Evolutionary conservation across 2,797 vertebrate species (phyloP).

Genomic region (Sebastes cheni): DNA sequence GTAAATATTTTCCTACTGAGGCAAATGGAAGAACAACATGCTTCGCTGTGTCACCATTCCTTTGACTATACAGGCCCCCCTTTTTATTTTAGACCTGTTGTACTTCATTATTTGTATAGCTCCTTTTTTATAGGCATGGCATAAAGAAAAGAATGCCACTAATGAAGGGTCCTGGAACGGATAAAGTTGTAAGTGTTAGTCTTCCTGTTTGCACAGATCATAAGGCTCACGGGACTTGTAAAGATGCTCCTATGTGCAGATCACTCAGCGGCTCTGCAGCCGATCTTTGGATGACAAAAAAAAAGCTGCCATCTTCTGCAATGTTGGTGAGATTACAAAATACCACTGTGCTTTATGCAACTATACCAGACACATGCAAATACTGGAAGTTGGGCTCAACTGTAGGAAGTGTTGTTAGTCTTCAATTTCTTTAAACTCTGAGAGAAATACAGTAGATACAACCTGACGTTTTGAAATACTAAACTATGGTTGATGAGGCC

Average conservation of each 20-base stretch:
- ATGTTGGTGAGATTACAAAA: conserved; percentile 8
- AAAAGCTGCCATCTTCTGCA: neutral
- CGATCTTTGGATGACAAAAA: neutral
- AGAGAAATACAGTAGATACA: neutral
- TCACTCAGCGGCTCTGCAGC: neutral
- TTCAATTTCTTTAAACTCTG: neutral
- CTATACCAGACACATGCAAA: neutral
- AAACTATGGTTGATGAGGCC: neutral
- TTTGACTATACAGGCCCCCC: conserved; percentile 11
- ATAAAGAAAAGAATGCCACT: conserved; percentile 39
- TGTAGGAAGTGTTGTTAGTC: neutral
- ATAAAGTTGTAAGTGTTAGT: conserved; percentile 1
- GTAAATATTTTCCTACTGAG: neutral
- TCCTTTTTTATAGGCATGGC: conserved; percentile 64
- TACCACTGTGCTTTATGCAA: conserved; percentile 11
- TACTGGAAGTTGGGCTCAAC: neutral
- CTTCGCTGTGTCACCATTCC: conserved; percentile 7
- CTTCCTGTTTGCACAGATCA: conserved; percentile 39
- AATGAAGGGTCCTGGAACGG: conserved; percentile 15
- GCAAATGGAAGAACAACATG: conserved; percentile 6
- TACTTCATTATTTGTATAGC: conserved; percentile 51
- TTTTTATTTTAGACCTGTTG: conserved; percentile 37
- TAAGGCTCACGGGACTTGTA: neutral
- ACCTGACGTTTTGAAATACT: neutral
- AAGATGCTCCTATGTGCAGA: neutral